Evolutionary conservation across 2,888 invertebrate species (phyloP), one percentile per base, ranked within the genome.

Genomic region (Unio pictorum): DNA sequence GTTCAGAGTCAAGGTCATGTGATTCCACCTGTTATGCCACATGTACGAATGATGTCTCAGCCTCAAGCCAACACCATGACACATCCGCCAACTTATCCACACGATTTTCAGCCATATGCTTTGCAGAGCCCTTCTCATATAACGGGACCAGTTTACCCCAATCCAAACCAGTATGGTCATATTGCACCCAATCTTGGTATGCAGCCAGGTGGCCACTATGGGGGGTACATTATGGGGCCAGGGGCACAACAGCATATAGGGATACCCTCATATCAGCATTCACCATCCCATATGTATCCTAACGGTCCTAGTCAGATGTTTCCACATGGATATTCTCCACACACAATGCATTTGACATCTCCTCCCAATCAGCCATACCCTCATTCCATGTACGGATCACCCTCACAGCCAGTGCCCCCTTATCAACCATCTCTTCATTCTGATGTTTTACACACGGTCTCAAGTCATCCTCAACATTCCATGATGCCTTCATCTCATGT

Each of bases 191-290:
- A 72, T 56, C 56, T 70, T 67, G 76, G 74, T 15, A 67, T 74
- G 26, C 71, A 74, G 8, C 72, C 78, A 17, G 62, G 72, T n/a
- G 71, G 71, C 59, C 75, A 78, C 63, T 79, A 75, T 68, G 75
- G 75, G n/a, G 75, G 77, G 64, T 77, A 77, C 61, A 72, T 76
- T 23, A 68, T 76, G 74, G 76, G 71, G 17, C 74, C 73, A n/a
- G 58, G 59, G 34, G 61, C 69, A 15, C 69, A 67, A 66, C 74
- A 73, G 30, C 67, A 67, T 59, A 63, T 75, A 20, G 70, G 76
- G n/a, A 71, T 75, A 1, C 81, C 81, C 3, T 69, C 71, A 26
- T 64, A 72, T 4, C 76, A 76, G 61, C 76, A 73, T 6, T 74
- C 59, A 55, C 67, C 74, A 17, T 56, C 62, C 15, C 45, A 45